Percentiles rank a stretch among this genome's conserved stretches.
phyloP scores from a whole-genome alignment of 2,888 invertebrate genomes.

The Cosmopolites sordidus region DNA sequence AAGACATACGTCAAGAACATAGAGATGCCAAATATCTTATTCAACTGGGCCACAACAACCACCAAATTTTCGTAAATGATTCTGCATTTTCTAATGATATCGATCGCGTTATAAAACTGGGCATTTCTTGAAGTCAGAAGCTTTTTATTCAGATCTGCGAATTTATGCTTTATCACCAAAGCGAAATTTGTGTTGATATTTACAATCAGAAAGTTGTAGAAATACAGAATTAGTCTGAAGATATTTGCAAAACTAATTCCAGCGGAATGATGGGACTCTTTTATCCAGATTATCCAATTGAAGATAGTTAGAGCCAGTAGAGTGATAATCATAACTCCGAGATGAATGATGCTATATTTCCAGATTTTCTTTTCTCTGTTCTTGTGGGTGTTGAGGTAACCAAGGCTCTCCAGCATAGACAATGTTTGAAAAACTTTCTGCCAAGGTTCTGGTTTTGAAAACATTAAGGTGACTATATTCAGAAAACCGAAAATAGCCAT shows the following conservation, averaged over 20 bases:
- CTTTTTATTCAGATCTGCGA: conserved; percentile 8
- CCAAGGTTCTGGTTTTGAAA: conserved; percentile 4
- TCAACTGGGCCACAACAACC: conserved; percentile 7
- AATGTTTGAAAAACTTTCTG: conserved; percentile 11
- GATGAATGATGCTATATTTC: conserved; percentile 3
- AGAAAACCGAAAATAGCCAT: not conserved
- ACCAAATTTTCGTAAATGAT: conserved; percentile 8
- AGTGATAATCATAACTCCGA: not conserved
- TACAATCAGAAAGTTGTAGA: conserved; percentile 6
- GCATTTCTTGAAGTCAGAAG: conserved; percentile 5
- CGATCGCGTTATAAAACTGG: conserved; percentile 17
- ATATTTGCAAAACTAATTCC: no score
- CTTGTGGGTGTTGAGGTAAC: conserved; percentile 6
- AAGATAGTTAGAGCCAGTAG: not conserved
- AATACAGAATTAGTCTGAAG: not conserved
- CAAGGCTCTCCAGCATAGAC: conserved; percentile 6
- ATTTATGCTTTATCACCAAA: conserved; percentile 9
- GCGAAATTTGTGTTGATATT: conserved; percentile 4
- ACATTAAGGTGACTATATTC: conserved; percentile 1
- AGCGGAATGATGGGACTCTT: not conserved
- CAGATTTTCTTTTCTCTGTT: conserved; percentile 7
- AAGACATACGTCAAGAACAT: conserved; percentile 9
- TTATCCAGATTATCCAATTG: not conserved
- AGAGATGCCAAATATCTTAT: conserved; percentile 8
- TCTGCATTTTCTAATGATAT: conserved; percentile 12